Evolutionary conservation across 2,888 invertebrate species (phyloP).

Genomic region (Sycophila texana): DNA sequence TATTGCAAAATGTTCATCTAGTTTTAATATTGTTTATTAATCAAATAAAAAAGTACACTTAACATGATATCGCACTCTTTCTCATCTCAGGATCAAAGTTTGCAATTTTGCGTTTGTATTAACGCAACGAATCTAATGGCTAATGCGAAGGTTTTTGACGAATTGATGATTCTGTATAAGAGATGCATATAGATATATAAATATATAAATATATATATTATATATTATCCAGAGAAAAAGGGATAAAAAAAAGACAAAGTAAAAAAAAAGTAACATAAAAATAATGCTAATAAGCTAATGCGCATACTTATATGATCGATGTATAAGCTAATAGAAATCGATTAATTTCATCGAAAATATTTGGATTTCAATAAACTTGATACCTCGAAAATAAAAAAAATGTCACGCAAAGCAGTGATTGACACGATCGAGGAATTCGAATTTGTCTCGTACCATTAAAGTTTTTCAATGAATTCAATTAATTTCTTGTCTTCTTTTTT

Average conservation of each 20-base stretch:
- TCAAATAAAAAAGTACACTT: neutral
- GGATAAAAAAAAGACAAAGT: slow-evolving; percentile 51
- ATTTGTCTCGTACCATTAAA: slow-evolving; percentile 20
- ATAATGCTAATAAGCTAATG: slow-evolving; percentile 68
- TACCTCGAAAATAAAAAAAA: slow-evolving; percentile 73
- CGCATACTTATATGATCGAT: slow-evolving; percentile 72
- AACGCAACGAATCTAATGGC: slow-evolving; percentile 18
- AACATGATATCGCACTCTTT: slow-evolving; percentile 1
- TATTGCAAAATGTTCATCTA: neutral
- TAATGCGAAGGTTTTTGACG: slow-evolving; percentile 48
- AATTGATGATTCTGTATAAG: slow-evolving; percentile 51
- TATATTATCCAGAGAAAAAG: slow-evolving; percentile 56
- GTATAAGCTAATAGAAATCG: slow-evolving; percentile 71
- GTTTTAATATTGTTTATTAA: slow-evolving; percentile 4
- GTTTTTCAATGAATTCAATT: neutral
- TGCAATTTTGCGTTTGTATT: slow-evolving; percentile 1
- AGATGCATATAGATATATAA: slow-evolving; percentile 54
- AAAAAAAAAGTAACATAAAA: slow-evolving; percentile 60
- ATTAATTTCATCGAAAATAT: slow-evolving; percentile 72
- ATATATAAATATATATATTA: slow-evolving; percentile 55
- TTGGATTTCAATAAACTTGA: slow-evolving; percentile 75
- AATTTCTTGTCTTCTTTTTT: slow-evolving; percentile 40
- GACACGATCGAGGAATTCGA: slow-evolving; percentile 48
- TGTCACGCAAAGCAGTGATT: slow-evolving; percentile 50
- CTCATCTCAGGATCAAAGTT: slow-evolving; percentile 1